Evolutionary conservation across 2,797 vertebrate genomes (phyloP).

Genomic region (Ara ararauna): DNA sequence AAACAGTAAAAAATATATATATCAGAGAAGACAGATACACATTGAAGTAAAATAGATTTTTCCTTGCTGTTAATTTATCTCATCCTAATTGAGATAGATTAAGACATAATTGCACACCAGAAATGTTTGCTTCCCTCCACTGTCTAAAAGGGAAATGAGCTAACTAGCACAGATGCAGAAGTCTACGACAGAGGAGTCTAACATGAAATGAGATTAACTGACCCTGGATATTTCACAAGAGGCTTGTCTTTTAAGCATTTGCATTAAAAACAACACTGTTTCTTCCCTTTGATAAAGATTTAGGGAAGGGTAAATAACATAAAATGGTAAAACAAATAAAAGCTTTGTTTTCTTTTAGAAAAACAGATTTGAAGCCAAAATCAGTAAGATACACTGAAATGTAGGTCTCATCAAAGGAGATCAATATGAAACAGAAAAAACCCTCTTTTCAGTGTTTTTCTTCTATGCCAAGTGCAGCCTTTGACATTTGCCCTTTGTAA

Average conservation of each 20-base stretch:
- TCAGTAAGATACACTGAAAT: not conserved
- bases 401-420: not conserved
- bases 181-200: not conserved
- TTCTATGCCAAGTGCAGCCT: not conserved
- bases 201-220: not conserved
- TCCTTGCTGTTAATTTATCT: not conserved
- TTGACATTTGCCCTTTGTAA: not conserved
- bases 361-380: not conserved
- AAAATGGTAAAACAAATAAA: not conserved
- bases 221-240: not conserved
- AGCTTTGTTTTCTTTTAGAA: not conserved
- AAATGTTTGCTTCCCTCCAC: not conserved
- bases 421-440: not conserved
- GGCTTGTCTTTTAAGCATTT: not conserved
- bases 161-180: not conserved
- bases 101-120: not conserved
- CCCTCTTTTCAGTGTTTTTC: not conserved
- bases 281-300: not conserved
- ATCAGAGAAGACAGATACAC: not conserved
- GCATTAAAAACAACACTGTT: not conserved
- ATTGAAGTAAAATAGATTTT: not conserved
- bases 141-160: not conserved
- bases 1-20: not conserved
- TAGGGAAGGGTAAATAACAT: not conserved
- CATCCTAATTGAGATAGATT: not conserved